phyloP scores from a whole-genome alignment of 1,140 invertebrate species.

The Diachasma alloeum region DNA sequence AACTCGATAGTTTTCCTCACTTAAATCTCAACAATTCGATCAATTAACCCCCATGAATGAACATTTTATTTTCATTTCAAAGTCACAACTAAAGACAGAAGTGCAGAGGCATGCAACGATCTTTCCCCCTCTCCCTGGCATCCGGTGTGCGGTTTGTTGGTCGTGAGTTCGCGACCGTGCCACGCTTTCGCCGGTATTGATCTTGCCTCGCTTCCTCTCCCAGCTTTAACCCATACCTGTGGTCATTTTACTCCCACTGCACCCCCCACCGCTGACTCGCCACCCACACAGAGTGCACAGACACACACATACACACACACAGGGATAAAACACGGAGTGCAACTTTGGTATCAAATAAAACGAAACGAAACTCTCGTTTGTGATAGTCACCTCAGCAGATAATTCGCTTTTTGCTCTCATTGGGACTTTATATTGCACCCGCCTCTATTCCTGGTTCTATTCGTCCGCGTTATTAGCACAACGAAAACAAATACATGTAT shows the following conservation, averaged over 20 bases:
- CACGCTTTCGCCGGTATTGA: slow-evolving; percentile 37
- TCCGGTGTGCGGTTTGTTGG: slow-evolving; percentile 24
- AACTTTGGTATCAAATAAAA: not conserved
- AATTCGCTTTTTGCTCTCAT: not conserved
- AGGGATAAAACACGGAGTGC: not conserved
- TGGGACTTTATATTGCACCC: not conserved
- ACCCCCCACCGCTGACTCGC: not conserved
- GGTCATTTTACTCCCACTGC: slow-evolving; percentile 12
- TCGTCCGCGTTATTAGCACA: too few species aligned
- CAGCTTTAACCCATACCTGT: slow-evolving; percentile 7
- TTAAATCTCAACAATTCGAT: not conserved
- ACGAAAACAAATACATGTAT: too few species aligned
- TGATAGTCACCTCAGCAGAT: not conserved
- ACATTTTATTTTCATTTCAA: not conserved
- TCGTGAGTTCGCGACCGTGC: slow-evolving; percentile 34
- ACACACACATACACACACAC: too few species aligned
- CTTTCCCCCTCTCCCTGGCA: not conserved
- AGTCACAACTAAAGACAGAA: not conserved
- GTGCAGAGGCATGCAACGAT: not conserved
- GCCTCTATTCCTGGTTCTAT: not conserved
- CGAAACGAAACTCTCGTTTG: not conserved
- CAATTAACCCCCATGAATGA: not conserved
- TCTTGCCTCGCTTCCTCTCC: slow-evolving; percentile 16
- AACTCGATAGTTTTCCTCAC: not conserved
- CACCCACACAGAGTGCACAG: not conserved